Percentiles rank a stretch among this genome's conserved stretches.
phyloP scores from a whole-genome alignment of 1,140 invertebrate species.

The Rhopalosiphum padi region DNA sequence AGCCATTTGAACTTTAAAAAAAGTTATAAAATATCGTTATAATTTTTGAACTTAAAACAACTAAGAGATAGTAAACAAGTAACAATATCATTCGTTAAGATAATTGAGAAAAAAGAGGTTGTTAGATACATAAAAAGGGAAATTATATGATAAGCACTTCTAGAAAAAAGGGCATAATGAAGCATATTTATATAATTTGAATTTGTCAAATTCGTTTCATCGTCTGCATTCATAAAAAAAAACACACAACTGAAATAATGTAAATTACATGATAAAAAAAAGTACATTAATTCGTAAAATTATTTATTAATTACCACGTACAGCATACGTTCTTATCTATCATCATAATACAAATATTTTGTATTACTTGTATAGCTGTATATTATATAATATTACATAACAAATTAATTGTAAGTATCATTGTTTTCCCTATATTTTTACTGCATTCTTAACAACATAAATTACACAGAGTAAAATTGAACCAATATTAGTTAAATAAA shows the following conservation, averaged over 20 bases:
- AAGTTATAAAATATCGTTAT: neutral
- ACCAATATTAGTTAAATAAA: neutral
- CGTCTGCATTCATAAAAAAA: neutral
- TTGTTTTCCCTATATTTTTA: too few relatives aligned
- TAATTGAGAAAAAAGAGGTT: neutral
- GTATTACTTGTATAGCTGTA: too few relatives aligned
- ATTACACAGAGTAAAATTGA: neutral
- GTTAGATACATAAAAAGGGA: neutral
- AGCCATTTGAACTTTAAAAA: neutral
- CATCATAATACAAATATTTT: too few relatives aligned
- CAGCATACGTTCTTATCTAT: too few relatives aligned
- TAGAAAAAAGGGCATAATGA: neutral
- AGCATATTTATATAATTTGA: neutral
- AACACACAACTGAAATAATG: too few relatives aligned
- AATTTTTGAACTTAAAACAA: neutral
- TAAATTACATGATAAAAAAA: neutral
- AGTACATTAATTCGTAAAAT: neutral
- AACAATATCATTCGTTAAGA: conserved; percentile 1
- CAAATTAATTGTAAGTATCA: too few relatives aligned
- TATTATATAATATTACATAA: too few relatives aligned
- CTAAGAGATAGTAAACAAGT: neutral
- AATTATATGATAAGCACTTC: neutral
- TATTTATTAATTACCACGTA: neutral
- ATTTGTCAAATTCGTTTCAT: neutral
- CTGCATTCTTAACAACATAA: too few relatives aligned